Base-by-base conservation (phyloP, 2,113 vertebrate species). In the Plotosus lineatus region DNA sequence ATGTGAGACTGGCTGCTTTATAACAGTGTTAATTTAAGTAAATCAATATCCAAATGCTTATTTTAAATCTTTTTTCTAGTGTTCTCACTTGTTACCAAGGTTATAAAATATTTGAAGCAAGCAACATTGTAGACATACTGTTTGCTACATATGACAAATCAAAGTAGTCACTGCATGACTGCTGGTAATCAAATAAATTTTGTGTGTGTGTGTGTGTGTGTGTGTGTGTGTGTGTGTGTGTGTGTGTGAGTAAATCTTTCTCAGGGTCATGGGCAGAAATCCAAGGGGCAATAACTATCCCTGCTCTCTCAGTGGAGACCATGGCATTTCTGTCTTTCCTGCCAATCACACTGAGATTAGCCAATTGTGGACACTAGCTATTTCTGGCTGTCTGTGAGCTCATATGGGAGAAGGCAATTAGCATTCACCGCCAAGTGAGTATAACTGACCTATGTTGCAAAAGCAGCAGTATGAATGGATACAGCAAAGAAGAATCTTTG, bases 391-490 rank as follows among this genome's bases (percentile, higher is more conserved):
- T 73, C 28, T 36, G 9, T 51, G 50, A 73, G 28, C 19, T 51
- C 17, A 3, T 51, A 51, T 51, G 19, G 48, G 46, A 51, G 19
- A 51, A 73, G 19, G 46, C 69, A 11, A 73, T 73, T 73, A 23
- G 15, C 69, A 51, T 51, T 51, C 31, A 33, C 46, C 15, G 1
- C 46, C 46, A 33, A 36, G 28, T 36, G 28, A 33, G 44, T 28
- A 46, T 48, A 46, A 68, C n/a, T 48, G 14, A 40, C 40, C 66
- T 71, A 19, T 71, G 42, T 71, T 71, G 42, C 40, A 69, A 69
- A 21, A 46, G 66, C 40, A 69, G 40, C n/a, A 17, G 40, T 19
- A 71, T 71, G 26, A 72, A 72, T 21, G 69, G 46, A 33, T 72
- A 50, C 28, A 50, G 28, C n/a, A 28, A 28, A 28, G 6, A 46